Percentiles rank a stretch among this genome's conserved stretches.
Evolutionary conservation across 2,888 invertebrate species (phyloP).

Genomic region (Pristionchus arcanus): DNA sequence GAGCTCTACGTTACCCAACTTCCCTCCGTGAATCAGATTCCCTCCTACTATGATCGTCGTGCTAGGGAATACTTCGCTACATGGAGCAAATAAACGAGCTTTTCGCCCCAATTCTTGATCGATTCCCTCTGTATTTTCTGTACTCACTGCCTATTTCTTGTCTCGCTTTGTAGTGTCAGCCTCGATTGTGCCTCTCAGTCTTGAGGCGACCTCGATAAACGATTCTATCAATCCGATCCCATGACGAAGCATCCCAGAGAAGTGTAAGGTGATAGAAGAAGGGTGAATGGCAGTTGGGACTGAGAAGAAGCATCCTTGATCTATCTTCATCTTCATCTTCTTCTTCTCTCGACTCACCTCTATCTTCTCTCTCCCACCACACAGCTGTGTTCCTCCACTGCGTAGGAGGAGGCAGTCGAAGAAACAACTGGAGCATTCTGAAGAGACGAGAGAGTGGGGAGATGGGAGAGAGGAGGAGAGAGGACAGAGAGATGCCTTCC

Average conservation of each 20-base stretch:
- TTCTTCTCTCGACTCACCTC: background rate
- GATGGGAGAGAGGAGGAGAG: constrained; percentile 42
- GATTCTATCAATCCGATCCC: constrained; percentile 7
- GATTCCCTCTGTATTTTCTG: background rate
- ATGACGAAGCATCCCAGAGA: background rate
- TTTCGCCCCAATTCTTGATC: background rate
- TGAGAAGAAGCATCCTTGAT: constrained; percentile 40
- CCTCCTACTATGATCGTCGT: constrained; percentile 30
- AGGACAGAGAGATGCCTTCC: background rate
- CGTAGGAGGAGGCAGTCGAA: constrained; percentile 50
- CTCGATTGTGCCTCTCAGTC: constrained; percentile 20
- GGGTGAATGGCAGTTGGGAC: constrained; percentile 1
- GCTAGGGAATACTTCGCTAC: constrained; percentile 50
- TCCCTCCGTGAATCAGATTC: constrained; percentile 1
- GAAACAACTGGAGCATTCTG: constrained; percentile 43
- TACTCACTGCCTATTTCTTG: constrained; percentile 25
- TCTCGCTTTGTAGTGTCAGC: constrained; percentile 18
- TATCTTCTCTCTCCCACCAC: background rate
- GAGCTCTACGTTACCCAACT: constrained; percentile 46
- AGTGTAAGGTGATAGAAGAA: constrained; percentile 44
- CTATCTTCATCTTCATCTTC: constrained; percentile 22
- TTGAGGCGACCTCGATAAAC: constrained; percentile 9
- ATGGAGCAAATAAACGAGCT: constrained; percentile 47
- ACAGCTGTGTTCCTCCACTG: constrained; percentile 55
- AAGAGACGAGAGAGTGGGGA: constrained; percentile 19